These are phyloP conservation scores for Cirrhinus molitorella DNA, from an alignment of 2,797 vertebrate species.

Conservation along the genomic window DNA sequence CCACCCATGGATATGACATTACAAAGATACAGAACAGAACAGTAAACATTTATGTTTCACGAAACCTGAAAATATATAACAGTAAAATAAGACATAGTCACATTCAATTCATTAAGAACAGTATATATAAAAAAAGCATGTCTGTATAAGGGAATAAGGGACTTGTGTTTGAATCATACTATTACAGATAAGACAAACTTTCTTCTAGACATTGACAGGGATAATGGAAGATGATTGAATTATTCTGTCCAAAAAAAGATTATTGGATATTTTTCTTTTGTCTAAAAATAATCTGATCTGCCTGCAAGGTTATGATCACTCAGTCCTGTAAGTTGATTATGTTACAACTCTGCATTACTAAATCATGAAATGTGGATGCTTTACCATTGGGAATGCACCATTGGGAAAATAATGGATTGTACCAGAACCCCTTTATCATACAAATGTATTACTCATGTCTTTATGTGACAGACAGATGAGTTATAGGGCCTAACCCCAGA, in stretches of 20 bases:
- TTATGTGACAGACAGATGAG: neutral
- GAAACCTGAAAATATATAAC: constrained; percentile 24
- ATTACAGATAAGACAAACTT: neutral
- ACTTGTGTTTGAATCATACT: neutral
- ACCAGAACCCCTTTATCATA: neutral
- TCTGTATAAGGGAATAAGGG: neutral
- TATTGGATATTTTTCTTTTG: neutral
- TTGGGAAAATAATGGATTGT: constrained; percentile 9
- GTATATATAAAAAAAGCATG: neutral
- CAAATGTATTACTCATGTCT: neutral
- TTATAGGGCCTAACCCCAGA: neutral
- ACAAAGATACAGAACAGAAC: constrained; percentile 27
- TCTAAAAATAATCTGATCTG: neutral
- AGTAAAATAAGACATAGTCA: neutral
- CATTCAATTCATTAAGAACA: constrained; percentile 7
- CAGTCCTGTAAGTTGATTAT: neutral
- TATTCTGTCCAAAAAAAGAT: neutral
- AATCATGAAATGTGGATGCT: constrained; percentile 1
- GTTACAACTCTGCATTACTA: neutral
- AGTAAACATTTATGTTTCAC: constrained; percentile 31
- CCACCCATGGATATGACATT: constrained; percentile 22
- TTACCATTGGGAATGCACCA: neutral
- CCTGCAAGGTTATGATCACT: neutral
- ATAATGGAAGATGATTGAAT: neutral
- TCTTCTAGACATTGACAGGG: neutral